Evolutionary conservation across 2,113 vertebrate genomes (phyloP).

Genomic region (Nasalis larvatus): DNA sequence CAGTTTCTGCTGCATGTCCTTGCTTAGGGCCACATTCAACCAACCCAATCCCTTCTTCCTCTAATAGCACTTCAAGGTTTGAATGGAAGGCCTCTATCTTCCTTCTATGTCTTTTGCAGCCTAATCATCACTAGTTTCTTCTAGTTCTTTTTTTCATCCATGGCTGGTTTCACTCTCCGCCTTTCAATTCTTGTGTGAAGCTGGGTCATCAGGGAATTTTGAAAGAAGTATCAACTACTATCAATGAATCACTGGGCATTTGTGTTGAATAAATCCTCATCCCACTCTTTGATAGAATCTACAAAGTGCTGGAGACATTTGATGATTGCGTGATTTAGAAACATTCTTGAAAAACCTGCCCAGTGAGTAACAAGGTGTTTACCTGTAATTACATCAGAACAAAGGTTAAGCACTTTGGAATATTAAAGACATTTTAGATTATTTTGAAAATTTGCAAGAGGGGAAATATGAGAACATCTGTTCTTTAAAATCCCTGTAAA

Average conservation of each 20-base stretch:
- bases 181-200: not conserved
- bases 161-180: not conserved
- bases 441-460: constrained; percentile 62
- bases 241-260: not conserved
- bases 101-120: not conserved
- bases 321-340: constrained; percentile 8
- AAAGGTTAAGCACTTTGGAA: constrained; percentile 73
- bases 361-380: constrained; percentile 35
- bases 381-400: constrained; percentile 65
- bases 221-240: not conserved
- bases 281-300: not conserved
- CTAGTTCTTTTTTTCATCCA: not conserved
- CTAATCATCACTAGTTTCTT: not conserved
- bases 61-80: not conserved
- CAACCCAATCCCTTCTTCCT: not conserved
- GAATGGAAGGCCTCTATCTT: not conserved
- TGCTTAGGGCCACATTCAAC: not conserved
- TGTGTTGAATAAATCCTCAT: not conserved
- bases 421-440: constrained; percentile 57
- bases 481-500: constrained; percentile 68
- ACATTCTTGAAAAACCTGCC: constrained; percentile 40
- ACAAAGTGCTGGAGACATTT: not conserved
- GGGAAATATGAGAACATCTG: constrained; percentile 67
- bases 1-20: not conserved
- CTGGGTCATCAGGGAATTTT: not conserved